Evolutionary conservation across 2,113 vertebrate species (phyloP), one percentile per base, ranked within the genome.

Genomic region (Tylochromis polylepis): DNA sequence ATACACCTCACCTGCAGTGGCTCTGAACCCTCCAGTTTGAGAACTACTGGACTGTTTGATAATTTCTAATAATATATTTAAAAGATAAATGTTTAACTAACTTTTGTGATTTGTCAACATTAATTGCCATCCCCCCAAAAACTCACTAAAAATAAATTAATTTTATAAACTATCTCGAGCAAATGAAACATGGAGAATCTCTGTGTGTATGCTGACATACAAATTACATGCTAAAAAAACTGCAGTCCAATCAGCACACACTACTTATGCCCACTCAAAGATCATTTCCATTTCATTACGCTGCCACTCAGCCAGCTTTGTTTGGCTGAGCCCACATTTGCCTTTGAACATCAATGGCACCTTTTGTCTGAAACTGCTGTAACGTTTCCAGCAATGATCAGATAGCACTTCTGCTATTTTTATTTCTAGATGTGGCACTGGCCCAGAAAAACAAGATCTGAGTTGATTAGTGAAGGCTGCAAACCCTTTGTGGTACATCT

Each of bases 351-450:
- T 85, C 89, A 60, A 87, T 51, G n/a, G 60, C 85, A 92, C 88
- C 84, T 93, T 92, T 93, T 83, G 89, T 89, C 89, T 89, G 85
- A 90, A 93, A 81, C 86, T 82, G 67, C 87, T 88, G 88, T 79
- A 90, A 91, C 27, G n/a, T 93, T 90, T 92, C 81, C 86, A 90
- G 85, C 83, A 15, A 83, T 67, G 60, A 93, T 93, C 91, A 89
- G 92, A 93, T 91, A 92, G 81, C 91, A 83, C 82, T 85, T 72
- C 58, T 81, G 89, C 92, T 94, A 94, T 94, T 95, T 95, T 92
- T 95, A 93, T 84, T 72, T 81, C 86, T 53, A 79, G 46, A 86
- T 87, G 72, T n/a, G 38, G 82, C 85, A 77, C 82, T 89, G 90
- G 91, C 92, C 90, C 93, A 93, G 82, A 94, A 91, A 93, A 88